Evolutionary conservation across 2,888 invertebrate species (phyloP), one percentile per base, ranked within the genome.

Genomic region (Microctonus brassicae): DNA sequence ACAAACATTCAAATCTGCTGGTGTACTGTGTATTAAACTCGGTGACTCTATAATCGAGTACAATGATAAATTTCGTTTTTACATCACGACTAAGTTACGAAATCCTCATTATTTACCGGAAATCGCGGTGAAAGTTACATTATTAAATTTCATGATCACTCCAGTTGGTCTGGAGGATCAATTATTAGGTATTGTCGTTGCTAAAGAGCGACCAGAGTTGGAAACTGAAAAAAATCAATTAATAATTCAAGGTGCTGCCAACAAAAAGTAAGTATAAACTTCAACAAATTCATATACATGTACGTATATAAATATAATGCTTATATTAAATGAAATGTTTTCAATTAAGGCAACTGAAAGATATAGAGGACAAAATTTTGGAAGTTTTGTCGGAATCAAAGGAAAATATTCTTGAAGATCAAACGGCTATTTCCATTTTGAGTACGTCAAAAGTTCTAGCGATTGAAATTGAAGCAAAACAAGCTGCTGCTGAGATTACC

Each of bases 101-200:
- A 98, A 98, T 88, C 98, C 98, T 0, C 97, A 97, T 87, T 98
- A 97, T 85, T 88, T 97, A 65, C 97, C 98, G 0, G 98, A 98
- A 88, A 93, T 97, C 2, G 95, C 97, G 0, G 97, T 97, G 0
- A 96, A 98, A 86, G 94, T 95, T 1, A 95, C 97, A 0, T 87
- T 98, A n/a, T 90, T 98, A 7, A 97, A 97, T 89, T 98, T 98
- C 84, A 96, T 97, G 95, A 93, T 98, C 76, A 97, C 97, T 6
- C 92, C 92, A 39, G 93, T 93, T 63, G 98, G 97, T 0, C 88
- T 98, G 26, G 93, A 96, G 88, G 97, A 97, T 85, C 97, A 97
- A 84, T 87, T 98, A 42, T 87, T 98, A 71, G 94, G 96, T 1
- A 94, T 97, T 53, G 97, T 97, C 0, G 97, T 98, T 7, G 97